Conservation (phyloP, 2,888 invertebrate species). For the Coelinius sp. region DNA sequence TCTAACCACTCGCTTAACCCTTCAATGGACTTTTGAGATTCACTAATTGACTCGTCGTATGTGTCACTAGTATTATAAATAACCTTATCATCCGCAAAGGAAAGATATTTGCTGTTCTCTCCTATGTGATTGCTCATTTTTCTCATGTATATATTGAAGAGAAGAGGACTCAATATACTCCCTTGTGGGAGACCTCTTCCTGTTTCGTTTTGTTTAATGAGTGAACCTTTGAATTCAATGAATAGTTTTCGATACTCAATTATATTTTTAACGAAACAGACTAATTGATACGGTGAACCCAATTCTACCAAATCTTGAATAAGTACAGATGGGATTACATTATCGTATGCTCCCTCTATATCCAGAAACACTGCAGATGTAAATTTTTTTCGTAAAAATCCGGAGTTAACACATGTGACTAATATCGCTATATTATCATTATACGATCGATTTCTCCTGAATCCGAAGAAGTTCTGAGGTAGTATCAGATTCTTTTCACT, state of each 20-base stretch:
- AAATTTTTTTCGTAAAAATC: background rate
- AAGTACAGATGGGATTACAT: background rate
- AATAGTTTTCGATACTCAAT: background rate
- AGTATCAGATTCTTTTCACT: background rate
- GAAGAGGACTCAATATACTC: background rate
- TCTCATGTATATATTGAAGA: background rate
- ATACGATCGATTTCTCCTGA: slow-evolving; percentile 23
- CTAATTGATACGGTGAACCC: background rate
- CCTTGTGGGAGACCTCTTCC: background rate
- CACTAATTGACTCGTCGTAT: background rate
- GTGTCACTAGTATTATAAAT: background rate
- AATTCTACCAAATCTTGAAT: background rate
- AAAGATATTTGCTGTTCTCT: background rate
- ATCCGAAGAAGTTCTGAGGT: background rate
- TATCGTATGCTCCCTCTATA: slow-evolving; percentile 33
- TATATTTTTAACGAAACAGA: too few relatives aligned
- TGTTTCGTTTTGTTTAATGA: background rate
- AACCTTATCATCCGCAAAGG: background rate
- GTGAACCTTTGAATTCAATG: background rate
- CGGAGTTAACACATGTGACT: background rate
- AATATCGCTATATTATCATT: slow-evolving; percentile 14
- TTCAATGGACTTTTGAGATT: background rate
- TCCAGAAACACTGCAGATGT: slow-evolving; percentile 25
- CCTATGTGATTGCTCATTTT: background rate
- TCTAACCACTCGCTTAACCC: background rate